Percentiles rank a stretch among this genome's conserved stretches.
phyloP scores from a whole-genome alignment of 1,140 invertebrate species.

The Magallana gigas region DNA sequence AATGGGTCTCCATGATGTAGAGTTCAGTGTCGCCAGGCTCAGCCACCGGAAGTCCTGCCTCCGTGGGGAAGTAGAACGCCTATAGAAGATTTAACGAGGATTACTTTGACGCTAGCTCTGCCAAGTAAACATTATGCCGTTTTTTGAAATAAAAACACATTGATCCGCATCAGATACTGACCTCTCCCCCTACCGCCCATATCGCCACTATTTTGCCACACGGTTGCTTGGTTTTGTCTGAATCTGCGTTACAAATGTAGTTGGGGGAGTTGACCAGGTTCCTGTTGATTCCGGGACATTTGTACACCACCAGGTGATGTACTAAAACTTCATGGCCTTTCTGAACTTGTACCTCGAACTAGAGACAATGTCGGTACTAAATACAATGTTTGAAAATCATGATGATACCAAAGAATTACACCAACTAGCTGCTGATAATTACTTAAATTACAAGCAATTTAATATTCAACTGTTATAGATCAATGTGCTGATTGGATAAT shows the following conservation, averaged over 20 bases:
- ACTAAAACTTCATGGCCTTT: constrained; percentile 37
- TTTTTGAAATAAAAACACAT: too few species aligned
- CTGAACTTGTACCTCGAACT: constrained; percentile 25
- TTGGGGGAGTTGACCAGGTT: constrained; percentile 18
- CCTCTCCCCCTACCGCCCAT: constrained; percentile 59
- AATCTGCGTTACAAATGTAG: constrained; percentile 19
- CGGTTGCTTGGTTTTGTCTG: background rate
- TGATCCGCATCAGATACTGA: background rate
- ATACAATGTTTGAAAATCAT: too few species aligned
- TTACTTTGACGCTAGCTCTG: too few species aligned
- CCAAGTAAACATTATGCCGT: too few species aligned
- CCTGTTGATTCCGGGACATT: constrained; percentile 25
- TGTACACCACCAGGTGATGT: constrained; percentile 26
- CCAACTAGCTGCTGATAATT: too few species aligned
- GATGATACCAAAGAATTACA: too few species aligned
- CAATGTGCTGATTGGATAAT: background rate
- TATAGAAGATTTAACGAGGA: background rate
- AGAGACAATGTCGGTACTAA: background rate
- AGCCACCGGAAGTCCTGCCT: constrained; percentile 13
- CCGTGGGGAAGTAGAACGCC: constrained; percentile 28
- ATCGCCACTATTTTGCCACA: constrained; percentile 38
- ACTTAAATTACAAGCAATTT: too few species aligned
- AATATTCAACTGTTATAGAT: too few species aligned
- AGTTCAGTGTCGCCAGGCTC: constrained; percentile 10
- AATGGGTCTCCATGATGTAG: constrained; percentile 34